A percentile compares a stretch with the other conserved stretches of the same genome.
These are phyloP conservation scores for Pelecanoides urinatrix DNA, from an alignment of 2,113 vertebrate species.

Conservation along the genomic window DNA sequence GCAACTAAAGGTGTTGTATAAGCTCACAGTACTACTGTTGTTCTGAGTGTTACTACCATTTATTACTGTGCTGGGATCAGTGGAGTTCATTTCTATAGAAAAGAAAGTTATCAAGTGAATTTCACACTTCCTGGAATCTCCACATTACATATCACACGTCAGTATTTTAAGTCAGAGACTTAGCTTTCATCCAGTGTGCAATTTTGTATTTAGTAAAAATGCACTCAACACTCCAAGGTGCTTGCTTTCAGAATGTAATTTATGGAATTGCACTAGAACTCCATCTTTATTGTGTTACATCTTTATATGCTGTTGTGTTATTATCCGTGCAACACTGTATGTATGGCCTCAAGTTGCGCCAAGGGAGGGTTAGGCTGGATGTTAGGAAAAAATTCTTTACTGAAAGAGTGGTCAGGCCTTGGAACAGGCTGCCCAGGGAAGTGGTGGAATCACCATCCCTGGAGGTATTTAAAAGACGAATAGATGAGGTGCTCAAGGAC, in stretches of 20 bases:
- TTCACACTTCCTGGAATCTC: neutral
- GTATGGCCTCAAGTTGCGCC: too few species aligned
- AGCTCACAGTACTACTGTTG: neutral
- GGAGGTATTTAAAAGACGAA: too few species aligned
- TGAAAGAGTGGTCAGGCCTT: too few species aligned
- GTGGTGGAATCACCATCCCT: too few species aligned
- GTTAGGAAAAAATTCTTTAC: too few species aligned
- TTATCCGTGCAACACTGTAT: neutral
- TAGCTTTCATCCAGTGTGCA: neutral
- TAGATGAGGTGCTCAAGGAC: too few species aligned
- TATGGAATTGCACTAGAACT: neutral
- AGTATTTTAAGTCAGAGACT: neutral
- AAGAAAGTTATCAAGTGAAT: neutral
- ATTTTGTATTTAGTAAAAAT: neutral
- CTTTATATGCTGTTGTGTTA: neutral
- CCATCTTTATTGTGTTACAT: neutral
- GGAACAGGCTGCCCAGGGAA: too few species aligned
- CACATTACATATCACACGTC: neutral
- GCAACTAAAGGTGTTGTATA: neutral
- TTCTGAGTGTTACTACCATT: neutral
- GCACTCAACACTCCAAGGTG: neutral
- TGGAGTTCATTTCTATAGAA: neutral
- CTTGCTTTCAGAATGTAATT: neutral
- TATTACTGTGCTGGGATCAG: neutral
- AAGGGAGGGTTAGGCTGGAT: too few species aligned